A percentile compares a stretch with the other conserved stretches of the same genome.
Evolutionary conservation across 2,888 invertebrate genomes (phyloP).

Genomic region (Amphipoea oculea): DNA sequence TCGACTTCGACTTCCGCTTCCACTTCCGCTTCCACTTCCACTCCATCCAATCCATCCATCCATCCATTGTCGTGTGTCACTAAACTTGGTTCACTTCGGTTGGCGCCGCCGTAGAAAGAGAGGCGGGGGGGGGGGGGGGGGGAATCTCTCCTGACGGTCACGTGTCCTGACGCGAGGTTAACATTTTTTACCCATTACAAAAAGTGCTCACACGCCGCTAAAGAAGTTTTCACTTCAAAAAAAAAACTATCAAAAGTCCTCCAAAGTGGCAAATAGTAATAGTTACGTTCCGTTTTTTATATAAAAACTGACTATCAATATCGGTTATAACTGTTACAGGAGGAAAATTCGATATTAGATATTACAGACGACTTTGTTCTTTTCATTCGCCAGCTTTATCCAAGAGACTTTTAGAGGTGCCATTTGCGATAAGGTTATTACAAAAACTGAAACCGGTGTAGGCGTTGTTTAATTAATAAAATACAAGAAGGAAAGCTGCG

Average conservation of each 20-base stretch:
- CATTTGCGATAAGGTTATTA: conserved; percentile 14
- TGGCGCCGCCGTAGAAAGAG: too few species aligned
- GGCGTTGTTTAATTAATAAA: conserved; percentile 13
- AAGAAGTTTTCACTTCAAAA: too few species aligned
- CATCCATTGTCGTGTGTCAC: too few species aligned
- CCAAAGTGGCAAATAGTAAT: not conserved
- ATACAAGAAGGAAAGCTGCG: conserved; percentile 5
- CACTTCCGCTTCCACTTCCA: too few species aligned
- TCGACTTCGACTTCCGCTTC: too few species aligned
- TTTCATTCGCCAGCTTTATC: conserved; percentile 1
- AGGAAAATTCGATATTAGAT: conserved; percentile 1
- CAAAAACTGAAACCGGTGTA: not conserved
- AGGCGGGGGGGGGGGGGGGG: too few species aligned
- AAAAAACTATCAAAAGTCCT: not conserved
- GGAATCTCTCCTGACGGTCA: too few species aligned
- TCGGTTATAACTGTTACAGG: not conserved
- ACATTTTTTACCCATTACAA: too few species aligned
- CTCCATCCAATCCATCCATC: too few species aligned
- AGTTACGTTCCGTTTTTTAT: not conserved
- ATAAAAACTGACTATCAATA: not conserved
- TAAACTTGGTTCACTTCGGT: too few species aligned
- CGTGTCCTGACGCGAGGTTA: too few species aligned
- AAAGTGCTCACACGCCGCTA: too few species aligned
- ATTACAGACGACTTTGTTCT: not conserved
- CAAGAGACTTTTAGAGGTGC: conserved; percentile 1